phyloP scores from a whole-genome alignment of 35 echinoderm and acorn worm species.

The Heliocidaris tuberculata region DNA sequence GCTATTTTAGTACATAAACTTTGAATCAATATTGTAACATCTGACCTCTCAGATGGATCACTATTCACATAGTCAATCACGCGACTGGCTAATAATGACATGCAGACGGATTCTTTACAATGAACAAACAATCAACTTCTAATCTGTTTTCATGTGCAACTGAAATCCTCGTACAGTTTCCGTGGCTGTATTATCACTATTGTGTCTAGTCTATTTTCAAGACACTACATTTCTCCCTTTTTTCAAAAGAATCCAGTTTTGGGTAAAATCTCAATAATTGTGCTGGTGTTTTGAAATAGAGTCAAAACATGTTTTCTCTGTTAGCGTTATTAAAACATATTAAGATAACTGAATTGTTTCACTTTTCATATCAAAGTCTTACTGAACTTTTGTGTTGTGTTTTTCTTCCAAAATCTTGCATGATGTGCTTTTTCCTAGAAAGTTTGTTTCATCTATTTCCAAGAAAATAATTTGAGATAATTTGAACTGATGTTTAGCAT shows the following conservation, averaged over 20 bases:
- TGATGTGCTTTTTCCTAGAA: neutral
- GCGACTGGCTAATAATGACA: too few species aligned
- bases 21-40: too few species aligned
- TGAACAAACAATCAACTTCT: too few species aligned
- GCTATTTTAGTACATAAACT: too few species aligned
- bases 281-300: constrained; percentile 4
- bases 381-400: constrained; percentile 28
- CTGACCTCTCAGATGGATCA: too few species aligned
- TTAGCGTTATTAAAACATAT: neutral
- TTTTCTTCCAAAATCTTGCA: neutral
- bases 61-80: too few species aligned
- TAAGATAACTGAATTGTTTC: neutral
- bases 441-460: neutral
- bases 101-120: too few species aligned
- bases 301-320: neutral
- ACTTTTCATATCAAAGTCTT: constrained; percentile 10
- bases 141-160: too few species aligned
- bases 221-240: too few species aligned
- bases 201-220: too few species aligned
- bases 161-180: too few species aligned
- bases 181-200: too few species aligned
- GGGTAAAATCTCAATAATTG: neutral
- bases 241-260: constrained; percentile 19
- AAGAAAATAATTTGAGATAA: constrained; percentile 5
- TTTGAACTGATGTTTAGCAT: constrained; percentile 2